Base-by-base conservation (phyloP, 2,113 vertebrate species). In the Notarius lentiginosus region DNA sequence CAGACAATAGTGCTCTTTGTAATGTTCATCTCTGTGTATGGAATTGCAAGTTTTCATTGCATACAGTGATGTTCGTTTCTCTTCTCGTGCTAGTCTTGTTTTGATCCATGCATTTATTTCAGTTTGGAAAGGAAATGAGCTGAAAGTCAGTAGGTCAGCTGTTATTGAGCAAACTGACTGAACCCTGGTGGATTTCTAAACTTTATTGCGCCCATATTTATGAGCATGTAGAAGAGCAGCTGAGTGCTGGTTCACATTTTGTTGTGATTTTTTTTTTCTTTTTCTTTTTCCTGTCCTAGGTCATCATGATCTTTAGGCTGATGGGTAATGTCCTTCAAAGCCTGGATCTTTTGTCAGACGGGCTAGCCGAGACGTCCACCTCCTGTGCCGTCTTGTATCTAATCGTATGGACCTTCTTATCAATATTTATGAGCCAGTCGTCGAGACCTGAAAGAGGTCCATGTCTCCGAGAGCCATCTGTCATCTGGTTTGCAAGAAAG, bases 341-440 rank as follows among this genome's bases (percentile, higher is more conserved):
- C 27, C 11, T 18, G 34, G 27, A 51, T 10, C 34, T 84, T 84
- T 24, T 1, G 53, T 81, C 24, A 65, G 22, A 51, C 58, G 9
- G 58, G 56, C 47, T 30, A 20, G 49, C 53, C 15, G 7, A 70
- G 56, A 49, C 51, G 4, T 68, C 58, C 60, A 70, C 77, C 88
- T 89, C 72, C 68, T 84, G 60, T 75, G 55, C 51, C 34, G 30
- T 12, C 61, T 10, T 5, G 41, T 66, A 79, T 83, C 20, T 79
- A 73, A 79, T 79, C 82, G 18, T 81, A 34, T 83, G 70, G 56
- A 65, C 66, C 4, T 79, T 11, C 87, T 83, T 81, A 88, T 88
- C 72, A 73, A 51, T 90, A 90, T 90, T 77, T 79, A 90, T 90
- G 83, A 90, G 72, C 49, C 53, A n/a, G 55, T 34, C 56, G 30